phyloP scores from a whole-genome alignment of 1,140 invertebrate species.

The Caerostris darwini region DNA sequence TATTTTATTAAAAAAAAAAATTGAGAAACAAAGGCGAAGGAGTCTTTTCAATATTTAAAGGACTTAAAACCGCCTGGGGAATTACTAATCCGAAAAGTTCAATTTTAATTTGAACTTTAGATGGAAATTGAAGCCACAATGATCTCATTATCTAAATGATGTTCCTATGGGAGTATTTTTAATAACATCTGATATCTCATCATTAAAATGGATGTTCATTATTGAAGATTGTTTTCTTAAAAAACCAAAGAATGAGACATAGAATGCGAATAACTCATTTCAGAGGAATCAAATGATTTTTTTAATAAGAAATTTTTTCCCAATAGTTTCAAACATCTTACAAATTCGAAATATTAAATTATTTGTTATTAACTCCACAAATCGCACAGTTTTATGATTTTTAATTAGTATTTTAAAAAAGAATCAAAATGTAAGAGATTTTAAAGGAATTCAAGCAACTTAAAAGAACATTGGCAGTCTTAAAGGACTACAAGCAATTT shows the following conservation, averaged over 20 bases:
- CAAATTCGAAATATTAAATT: too few species aligned
- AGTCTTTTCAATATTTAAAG: not conserved
- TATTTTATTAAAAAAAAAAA: not conserved
- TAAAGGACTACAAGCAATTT: too few species aligned
- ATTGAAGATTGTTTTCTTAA: not conserved
- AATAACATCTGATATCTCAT: not conserved
- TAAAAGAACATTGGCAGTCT: too few species aligned
- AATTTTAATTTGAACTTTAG: not conserved
- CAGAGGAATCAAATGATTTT: too few species aligned
- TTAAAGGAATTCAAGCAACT: too few species aligned
- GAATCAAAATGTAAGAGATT: too few species aligned
- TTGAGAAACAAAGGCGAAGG: not conserved
- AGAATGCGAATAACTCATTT: too few species aligned
- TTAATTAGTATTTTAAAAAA: too few species aligned
- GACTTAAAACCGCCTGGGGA: not conserved
- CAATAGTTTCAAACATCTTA: too few species aligned
- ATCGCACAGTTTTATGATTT: too few species aligned
- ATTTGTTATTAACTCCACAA: too few species aligned
- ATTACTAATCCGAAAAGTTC: not conserved
- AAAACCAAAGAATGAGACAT: not conserved
- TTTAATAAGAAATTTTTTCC: too few species aligned
- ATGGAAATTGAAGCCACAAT: not conserved
- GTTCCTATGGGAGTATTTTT: not conserved
- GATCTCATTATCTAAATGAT: conserved; percentile 23
- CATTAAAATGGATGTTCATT: not conserved